phyloP scores from a whole-genome alignment of 1,140 invertebrate species.

The Drosophila micromelanica region DNA sequence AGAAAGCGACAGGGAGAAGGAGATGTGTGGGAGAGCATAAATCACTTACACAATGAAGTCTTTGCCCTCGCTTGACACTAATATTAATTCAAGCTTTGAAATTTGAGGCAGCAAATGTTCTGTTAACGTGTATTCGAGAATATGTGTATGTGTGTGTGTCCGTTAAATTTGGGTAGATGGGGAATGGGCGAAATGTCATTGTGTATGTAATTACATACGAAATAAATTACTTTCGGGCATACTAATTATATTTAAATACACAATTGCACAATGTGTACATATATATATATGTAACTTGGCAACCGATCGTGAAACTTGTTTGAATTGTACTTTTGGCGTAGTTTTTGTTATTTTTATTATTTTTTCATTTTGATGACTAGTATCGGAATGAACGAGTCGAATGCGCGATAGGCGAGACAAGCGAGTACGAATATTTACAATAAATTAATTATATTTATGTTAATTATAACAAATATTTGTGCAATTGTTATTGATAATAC shows the following conservation, averaged over 20 bases:
- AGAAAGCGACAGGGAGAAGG: neutral
- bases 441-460: conserved; percentile 7
- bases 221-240: conserved; percentile 1
- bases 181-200: too few relatives aligned
- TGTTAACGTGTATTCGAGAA: neutral
- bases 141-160: neutral
- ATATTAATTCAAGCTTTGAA: conserved; percentile 4
- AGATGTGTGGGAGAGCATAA: neutral
- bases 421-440: conserved; percentile 12
- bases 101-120: neutral
- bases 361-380: conserved; percentile 1
- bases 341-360: conserved; percentile 1
- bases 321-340: conserved; percentile 8
- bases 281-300: conserved; percentile 5
- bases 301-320: conserved; percentile 21
- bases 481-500: conserved; percentile 17
- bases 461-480: conserved; percentile 38
- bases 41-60: conserved; percentile 1
- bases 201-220: conserved; percentile 9
- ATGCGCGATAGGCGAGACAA: conserved; percentile 1
- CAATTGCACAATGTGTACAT: neutral
- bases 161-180: neutral
- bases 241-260: conserved; percentile 18
- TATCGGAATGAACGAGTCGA: neutral
- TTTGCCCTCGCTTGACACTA: conserved; percentile 9